Conservation (phyloP, 2,113 vertebrate genomes). For the Seriola rivoliana region DNA sequence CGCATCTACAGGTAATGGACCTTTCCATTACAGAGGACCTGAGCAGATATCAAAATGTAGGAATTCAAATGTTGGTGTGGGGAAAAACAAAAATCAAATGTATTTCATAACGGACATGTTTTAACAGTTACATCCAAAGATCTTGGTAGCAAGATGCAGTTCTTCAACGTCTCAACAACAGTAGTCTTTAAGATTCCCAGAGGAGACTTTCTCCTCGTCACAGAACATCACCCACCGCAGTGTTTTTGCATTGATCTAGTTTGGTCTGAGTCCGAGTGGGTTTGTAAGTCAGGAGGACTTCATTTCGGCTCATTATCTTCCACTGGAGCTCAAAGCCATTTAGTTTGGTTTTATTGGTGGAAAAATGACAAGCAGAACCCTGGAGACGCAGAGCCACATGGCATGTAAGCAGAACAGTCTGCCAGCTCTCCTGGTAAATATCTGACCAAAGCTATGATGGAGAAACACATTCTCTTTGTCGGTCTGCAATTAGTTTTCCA, state of each 20-base stretch:
- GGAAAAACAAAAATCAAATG: neutral
- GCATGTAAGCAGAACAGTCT: constrained; percentile 9
- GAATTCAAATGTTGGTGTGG: constrained; percentile 25
- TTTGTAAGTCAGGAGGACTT: constrained; percentile 33
- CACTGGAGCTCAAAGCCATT: constrained; percentile 28
- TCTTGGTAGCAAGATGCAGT: constrained; percentile 17
- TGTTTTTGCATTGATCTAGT: constrained; percentile 25
- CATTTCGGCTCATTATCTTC: constrained; percentile 36
- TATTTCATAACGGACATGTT: constrained; percentile 14
- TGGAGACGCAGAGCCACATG: constrained; percentile 20
- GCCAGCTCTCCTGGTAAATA: constrained; percentile 10
- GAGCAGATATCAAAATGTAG: constrained; percentile 61
- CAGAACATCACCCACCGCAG: neutral
- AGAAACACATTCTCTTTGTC: constrained; percentile 7
- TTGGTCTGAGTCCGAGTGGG: neutral
- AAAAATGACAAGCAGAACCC: constrained; percentile 34
- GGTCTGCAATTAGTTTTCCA: constrained; percentile 19
- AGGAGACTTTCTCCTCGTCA: constrained; percentile 1
- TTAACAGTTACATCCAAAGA: constrained; percentile 29
- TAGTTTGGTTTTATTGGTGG: constrained; percentile 43
- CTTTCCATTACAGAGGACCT: constrained; percentile 63
- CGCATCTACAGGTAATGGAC: constrained; percentile 46
- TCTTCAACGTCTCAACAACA: constrained; percentile 14
- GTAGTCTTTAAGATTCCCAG: constrained; percentile 21
- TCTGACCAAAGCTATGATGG: constrained; percentile 19